Percentiles rank a stretch among this genome's conserved stretches.
These are phyloP conservation scores for Zeuzera pyrina DNA, from an alignment of 2,888 invertebrate species.

Conservation along the genomic window DNA sequence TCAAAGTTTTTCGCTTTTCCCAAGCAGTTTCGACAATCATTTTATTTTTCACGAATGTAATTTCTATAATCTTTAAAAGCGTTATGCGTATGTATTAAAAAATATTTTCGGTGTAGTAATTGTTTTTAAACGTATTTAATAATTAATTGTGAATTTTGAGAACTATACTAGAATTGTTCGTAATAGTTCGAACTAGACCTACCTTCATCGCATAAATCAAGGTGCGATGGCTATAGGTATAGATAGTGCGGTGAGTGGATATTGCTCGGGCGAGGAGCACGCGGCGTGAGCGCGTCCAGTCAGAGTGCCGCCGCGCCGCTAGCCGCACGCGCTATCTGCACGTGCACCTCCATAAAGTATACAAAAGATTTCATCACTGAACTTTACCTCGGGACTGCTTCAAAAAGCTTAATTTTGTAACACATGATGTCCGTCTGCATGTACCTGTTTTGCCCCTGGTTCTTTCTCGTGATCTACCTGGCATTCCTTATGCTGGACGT, in stretches of 20 bases:
- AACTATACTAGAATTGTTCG: neutral
- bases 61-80: too few species aligned
- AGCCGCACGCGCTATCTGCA: conserved; percentile 67
- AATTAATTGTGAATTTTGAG: neutral
- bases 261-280: conserved; percentile 58
- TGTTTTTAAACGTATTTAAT: too few species aligned
- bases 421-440: conserved; percentile 72
- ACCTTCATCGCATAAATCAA: conserved; percentile 41
- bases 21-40: too few species aligned
- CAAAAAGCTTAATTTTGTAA: conserved; percentile 24
- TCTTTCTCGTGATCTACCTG: conserved; percentile 77
- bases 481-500: conserved; percentile 78
- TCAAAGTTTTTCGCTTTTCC: too few species aligned
- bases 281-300: conserved; percentile 67
- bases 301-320: conserved; percentile 70
- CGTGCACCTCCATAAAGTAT: conserved; percentile 31
- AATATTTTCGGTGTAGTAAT: too few species aligned
- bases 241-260: conserved; percentile 55
- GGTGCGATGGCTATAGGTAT: conserved; percentile 37
- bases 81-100: too few species aligned
- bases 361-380: conserved; percentile 46
- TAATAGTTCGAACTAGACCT: neutral
- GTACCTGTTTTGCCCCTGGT: conserved; percentile 79
- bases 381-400: conserved; percentile 31
- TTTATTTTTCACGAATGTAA: too few species aligned